Conservation (phyloP, 1,140 invertebrate genomes). For the Eufriesea mexicana region DNA sequence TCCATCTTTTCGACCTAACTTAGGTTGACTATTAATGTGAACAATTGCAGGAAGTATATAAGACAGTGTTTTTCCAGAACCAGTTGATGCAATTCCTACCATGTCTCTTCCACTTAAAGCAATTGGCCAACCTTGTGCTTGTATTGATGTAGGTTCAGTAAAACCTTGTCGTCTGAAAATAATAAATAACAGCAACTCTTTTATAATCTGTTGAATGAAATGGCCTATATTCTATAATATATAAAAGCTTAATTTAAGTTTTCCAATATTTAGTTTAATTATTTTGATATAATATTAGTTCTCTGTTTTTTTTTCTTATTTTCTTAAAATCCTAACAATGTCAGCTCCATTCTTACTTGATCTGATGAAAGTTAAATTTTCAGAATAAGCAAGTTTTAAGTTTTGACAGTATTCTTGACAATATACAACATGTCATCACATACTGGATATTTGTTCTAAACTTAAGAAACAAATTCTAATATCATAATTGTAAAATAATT, state of each 20-base stretch:
- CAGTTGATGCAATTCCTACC: slow-evolving; percentile 98
- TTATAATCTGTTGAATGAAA: slow-evolving; percentile 1
- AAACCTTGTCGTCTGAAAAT: slow-evolving; percentile 89
- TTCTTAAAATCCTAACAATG: neutral
- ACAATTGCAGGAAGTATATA: slow-evolving; percentile 93
- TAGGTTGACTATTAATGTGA: slow-evolving; percentile 95
- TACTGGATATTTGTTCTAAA: slow-evolving; percentile 31
- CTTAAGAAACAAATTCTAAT: slow-evolving; percentile 35
- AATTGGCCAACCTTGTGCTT: slow-evolving; percentile 96
- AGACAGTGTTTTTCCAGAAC: slow-evolving; percentile 95
- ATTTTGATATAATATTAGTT: neutral
- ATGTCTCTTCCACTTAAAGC: slow-evolving; percentile 95
- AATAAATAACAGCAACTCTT: slow-evolving; percentile 2
- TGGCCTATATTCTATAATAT: neutral
- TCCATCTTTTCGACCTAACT: slow-evolving; percentile 92
- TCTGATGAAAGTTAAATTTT: slow-evolving; percentile 19
- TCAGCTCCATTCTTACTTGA: slow-evolving; percentile 29
- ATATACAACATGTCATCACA: slow-evolving; percentile 16
- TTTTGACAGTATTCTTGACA: slow-evolving; percentile 26
- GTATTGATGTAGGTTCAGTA: slow-evolving; percentile 93
- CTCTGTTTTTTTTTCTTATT: neutral
- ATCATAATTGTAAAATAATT: slow-evolving; percentile 11
- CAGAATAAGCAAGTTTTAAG: slow-evolving; percentile 36
- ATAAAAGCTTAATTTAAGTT: neutral
- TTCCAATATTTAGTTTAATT: neutral